Conservation (phyloP, 2,797 vertebrate species). For the Ammospiza maritima region DNA sequence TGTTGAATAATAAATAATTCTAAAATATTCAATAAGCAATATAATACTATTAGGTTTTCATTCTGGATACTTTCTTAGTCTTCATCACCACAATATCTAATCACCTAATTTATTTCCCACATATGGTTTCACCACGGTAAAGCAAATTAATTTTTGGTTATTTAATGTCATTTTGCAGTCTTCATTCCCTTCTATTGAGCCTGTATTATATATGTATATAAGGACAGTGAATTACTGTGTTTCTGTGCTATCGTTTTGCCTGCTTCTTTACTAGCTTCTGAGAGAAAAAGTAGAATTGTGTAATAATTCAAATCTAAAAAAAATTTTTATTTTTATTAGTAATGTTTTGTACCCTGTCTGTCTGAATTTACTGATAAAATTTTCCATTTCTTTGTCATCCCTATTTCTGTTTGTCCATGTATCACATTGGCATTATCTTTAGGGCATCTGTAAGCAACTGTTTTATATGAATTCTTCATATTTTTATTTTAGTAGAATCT, state of each 20-base stretch:
- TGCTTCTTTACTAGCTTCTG: background rate
- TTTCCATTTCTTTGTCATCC: background rate
- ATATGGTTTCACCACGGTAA: background rate
- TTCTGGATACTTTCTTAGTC: background rate
- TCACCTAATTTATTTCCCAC: background rate
- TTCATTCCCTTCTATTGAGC: background rate
- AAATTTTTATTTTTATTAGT: background rate
- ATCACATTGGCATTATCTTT: background rate
- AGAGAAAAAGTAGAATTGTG: background rate
- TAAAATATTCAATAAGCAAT: background rate
- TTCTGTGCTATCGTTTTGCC: background rate
- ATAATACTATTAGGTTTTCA: background rate
- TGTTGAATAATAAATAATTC: background rate
- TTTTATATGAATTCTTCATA: background rate
- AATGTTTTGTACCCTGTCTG: background rate
- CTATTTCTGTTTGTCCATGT: background rate
- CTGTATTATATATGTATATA: background rate
- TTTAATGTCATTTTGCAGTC: background rate
- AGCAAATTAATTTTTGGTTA: background rate
- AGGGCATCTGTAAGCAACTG: background rate
- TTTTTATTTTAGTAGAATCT: background rate
- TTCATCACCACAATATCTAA: background rate
- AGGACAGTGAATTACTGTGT: background rate
- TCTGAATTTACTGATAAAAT: background rate
- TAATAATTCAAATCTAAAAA: background rate